phyloP scores from a whole-genome alignment of 2,888 invertebrate genomes.

The Actias luna region DNA sequence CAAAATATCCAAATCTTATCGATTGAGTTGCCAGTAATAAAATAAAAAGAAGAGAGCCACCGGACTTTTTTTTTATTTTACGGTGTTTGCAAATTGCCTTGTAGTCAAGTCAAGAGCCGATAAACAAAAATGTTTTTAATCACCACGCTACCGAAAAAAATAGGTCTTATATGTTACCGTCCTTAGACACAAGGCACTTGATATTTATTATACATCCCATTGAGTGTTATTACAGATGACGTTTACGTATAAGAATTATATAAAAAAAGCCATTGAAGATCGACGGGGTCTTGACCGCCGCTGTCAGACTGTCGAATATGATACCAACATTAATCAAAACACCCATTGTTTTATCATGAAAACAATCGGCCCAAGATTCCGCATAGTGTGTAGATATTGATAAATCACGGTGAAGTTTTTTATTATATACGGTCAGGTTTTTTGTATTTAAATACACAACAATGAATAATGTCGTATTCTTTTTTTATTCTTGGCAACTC shows the following conservation, averaged over 20 bases:
- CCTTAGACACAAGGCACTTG: too few relatives aligned
- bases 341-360: neutral
- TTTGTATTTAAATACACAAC: neutral
- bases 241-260: neutral
- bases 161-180: too few relatives aligned
- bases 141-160: too few relatives aligned
- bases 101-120: too few relatives aligned
- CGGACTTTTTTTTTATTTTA: too few relatives aligned
- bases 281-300: constrained; percentile 2
- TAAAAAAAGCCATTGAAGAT: neutral
- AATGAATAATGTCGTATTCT: neutral
- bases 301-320: neutral
- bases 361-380: neutral
- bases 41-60: too few relatives aligned
- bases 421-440: neutral
- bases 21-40: too few relatives aligned
- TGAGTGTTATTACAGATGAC: neutral
- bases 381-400: neutral
- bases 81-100: too few relatives aligned
- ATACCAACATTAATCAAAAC: constrained; percentile 4
- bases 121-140: too few relatives aligned
- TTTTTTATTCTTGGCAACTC: too few relatives aligned
- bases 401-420: neutral
- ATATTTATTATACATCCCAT: neutral
- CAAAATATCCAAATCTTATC: too few relatives aligned